Evolutionary conservation across 2,888 invertebrate species (phyloP), one percentile per base, ranked within the genome.

Genomic region (Amblyjoppa fuscipennis): DNA sequence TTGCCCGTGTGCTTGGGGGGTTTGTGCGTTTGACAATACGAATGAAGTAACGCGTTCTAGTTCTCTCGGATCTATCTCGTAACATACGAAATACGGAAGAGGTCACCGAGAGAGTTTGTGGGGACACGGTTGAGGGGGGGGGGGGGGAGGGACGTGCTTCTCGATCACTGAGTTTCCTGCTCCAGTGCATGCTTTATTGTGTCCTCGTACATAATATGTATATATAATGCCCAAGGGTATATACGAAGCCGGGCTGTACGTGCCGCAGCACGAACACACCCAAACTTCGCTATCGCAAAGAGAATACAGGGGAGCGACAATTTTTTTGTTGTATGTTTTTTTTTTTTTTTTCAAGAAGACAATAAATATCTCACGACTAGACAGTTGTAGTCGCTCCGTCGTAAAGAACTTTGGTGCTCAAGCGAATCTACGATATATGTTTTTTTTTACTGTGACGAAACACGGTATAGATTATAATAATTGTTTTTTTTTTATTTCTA

Each of bases 161-260:
- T 88, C 87, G 88, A 91, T 88, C 74, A 81, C 87, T 87, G 89
- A 88, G 87, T 92, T 89, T 90, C 90, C 89, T 87, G 75, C 90
- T 92, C 89, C 91, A 89, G 87, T 90, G 91, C 90, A 91, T 91
- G 91, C 92, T 93, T 93, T 92, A 92, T 92, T 92, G 90, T 90
- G 87, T 90, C 89, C 91, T 91, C 90, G 88, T 92, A 92, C 92
- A 92, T 81, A 84, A 84, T 84, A 77, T 81, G 56, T 84, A 69
- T 81, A 77, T 77, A 84, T 81, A 84, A 77, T 77, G 73, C 38
- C 49, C 61, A 84, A 84, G 73, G 73, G 34, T 61, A 71, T 73
- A 77, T 64, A 64, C 66, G 76, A 77, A 56, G 71, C 71, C 53
- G 41, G n/a, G 64, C 28, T 61, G 5, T 74, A 90, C 89, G 88